A percentile compares a stretch with the other conserved stretches of the same genome.
Conservation (phyloP, 2,113 vertebrate genomes). For the Aphyosemion australe region DNA sequence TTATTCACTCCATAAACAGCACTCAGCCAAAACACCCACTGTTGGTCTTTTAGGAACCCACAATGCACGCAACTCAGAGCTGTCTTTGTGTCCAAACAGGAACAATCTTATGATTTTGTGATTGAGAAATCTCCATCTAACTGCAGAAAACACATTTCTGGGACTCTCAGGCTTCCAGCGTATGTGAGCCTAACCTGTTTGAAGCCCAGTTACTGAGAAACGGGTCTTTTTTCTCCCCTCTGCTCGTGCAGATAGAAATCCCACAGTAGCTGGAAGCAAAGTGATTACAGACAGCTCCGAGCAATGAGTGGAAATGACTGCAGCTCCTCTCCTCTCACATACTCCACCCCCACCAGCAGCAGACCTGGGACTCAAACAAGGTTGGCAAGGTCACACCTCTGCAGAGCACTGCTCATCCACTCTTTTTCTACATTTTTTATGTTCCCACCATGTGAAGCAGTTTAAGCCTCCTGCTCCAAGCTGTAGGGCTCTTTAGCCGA, state of each 20-base stretch:
- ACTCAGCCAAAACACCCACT: too few relatives aligned
- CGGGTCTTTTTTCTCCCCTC: slow-evolving; percentile 9
- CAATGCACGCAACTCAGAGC: not conserved
- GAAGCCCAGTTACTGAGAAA: slow-evolving; percentile 17
- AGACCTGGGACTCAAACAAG: slow-evolving; percentile 41
- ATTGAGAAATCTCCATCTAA: slow-evolving; percentile 9
- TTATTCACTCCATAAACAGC: too few relatives aligned
- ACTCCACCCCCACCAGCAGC: slow-evolving; percentile 1
- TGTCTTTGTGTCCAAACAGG: not conserved
- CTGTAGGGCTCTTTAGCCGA: slow-evolving; percentile 34
- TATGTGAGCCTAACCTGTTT: slow-evolving; percentile 19
- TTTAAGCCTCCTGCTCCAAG: slow-evolving; percentile 31
- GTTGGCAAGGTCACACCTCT: slow-evolving; percentile 48
- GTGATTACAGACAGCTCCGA: slow-evolving; percentile 54
- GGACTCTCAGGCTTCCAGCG: slow-evolving; percentile 15
- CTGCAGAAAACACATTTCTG: slow-evolving; percentile 2
- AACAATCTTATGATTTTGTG: slow-evolving; percentile 11
- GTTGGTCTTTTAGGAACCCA: too few relatives aligned
- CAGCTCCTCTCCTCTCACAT: slow-evolving; percentile 17
- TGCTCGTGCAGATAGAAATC: slow-evolving; percentile 43
- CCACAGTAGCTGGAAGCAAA: slow-evolving; percentile 45
- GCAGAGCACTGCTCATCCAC: slow-evolving; percentile 18
- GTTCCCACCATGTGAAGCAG: slow-evolving; percentile 14
- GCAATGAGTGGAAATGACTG: slow-evolving; percentile 49
- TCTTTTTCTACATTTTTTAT: slow-evolving; percentile 20